Evolutionary conservation across 2,888 invertebrate genomes (phyloP), one percentile per base, ranked within the genome.

Genomic region (Oscheius onirici): DNA sequence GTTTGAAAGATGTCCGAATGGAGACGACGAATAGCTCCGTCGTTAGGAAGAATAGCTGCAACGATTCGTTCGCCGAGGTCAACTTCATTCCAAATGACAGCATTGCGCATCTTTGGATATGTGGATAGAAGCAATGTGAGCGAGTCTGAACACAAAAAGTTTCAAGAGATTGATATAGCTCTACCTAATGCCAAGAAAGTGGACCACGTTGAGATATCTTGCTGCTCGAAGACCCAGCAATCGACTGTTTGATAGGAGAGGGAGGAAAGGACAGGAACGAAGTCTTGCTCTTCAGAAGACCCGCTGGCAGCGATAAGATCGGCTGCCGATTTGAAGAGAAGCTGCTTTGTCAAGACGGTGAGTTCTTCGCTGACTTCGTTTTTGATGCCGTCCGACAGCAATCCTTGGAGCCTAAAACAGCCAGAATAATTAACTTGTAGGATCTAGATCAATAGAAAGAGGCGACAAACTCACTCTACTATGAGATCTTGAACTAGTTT

Each of bases 1-100:
- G 15, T n/a, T 55, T 55, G 28, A 55, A 26, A 55, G n/a, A 55
- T 22, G 13, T n/a, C n/a, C 10, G 55, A 55, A 26, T 55, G 55
- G 28, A 55, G 55, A 13, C 55, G 55, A 26, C 55, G 28, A 11
- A 55, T 26, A 13, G 24, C 10, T 28, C 28, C 55, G 26, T 55
- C 55, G 55, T 34, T 8, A 15, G 55, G 55, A 13, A 26, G 10
- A 26, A 55, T 8, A 28, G 28, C 55, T n/a, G 15, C 28, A 0
- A 55, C 55, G 10, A 55, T 28, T 6, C 55, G 55, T 13, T n/a
- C 22, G 10, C 55, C 55, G 24, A 55, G 28, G 3, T 15, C 28
- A 26, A 17, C n/a, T 15, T 55, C 55, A 13, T 20, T 2, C 55
- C 55, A 55, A 34, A 34, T 3, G 8, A 8, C 34, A n/a, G 13